Conservation (phyloP, 2,888 invertebrate genomes). For the Pyrocoelia pectoralis region DNA sequence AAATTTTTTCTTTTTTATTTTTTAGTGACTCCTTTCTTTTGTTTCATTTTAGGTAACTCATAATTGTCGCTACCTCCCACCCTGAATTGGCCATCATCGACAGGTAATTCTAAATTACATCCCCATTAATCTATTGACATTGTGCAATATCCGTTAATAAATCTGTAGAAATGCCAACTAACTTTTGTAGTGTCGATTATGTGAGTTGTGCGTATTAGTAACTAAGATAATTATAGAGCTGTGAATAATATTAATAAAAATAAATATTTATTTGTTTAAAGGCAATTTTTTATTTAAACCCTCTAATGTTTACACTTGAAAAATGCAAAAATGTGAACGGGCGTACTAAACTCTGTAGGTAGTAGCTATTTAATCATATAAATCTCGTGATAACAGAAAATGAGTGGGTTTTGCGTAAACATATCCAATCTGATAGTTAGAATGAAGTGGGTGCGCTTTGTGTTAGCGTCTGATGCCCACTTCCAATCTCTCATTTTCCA, state of each 20-base stretch:
- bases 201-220: conserved; percentile 22
- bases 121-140: not conserved
- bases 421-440: too few relatives aligned
- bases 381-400: too few relatives aligned
- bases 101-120: conserved; percentile 46
- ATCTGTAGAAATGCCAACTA: conserved; percentile 18
- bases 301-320: not conserved
- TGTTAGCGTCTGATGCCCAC: too few relatives aligned
- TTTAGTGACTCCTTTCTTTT: conserved; percentile 31
- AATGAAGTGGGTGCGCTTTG: too few relatives aligned
- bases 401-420: too few relatives aligned
- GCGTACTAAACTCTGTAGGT: not conserved
- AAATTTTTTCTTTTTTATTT: conserved; percentile 15
- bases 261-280: conserved; percentile 29
- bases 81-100: conserved; percentile 45
- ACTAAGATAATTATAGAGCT: conserved; percentile 47
- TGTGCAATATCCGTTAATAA: not conserved
- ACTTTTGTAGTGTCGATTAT: conserved; percentile 13
- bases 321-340: conserved; percentile 4
- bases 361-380: not conserved
- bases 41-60: conserved; percentile 59
- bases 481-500: too few relatives aligned
- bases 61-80: conserved; percentile 53
- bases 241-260: conserved; percentile 30
- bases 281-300: conserved; percentile 15